Evolutionary conservation across 35 echinoderm and acorn worm species (phyloP).

Genomic region (Amphiura filiformis): DNA sequence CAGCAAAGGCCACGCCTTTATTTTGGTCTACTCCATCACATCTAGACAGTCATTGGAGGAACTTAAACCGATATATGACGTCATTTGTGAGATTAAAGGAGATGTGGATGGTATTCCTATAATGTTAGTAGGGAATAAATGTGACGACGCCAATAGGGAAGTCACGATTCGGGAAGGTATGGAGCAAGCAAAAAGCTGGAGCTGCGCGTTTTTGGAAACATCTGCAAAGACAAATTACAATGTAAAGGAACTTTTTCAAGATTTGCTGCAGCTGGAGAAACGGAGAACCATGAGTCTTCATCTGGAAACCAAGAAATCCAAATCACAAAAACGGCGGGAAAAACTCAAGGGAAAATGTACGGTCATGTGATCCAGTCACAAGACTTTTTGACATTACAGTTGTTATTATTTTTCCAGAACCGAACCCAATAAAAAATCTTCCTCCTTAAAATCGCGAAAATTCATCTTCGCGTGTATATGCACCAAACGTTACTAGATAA

Average conservation of each 20-base stretch:
- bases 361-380: conserved; percentile 69
- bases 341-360: conserved; percentile 98
- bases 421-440: background rate
- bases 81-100: conserved; percentile 97
- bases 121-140: conserved; percentile 98
- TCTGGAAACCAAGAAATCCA: conserved; percentile 97
- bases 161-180: conserved; percentile 90
- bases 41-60: conserved; percentile 95
- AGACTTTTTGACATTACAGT: background rate
- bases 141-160: conserved; percentile 89
- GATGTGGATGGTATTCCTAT: conserved; percentile 96
- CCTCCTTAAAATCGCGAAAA: background rate
- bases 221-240: conserved; percentile 99
- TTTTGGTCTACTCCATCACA: conserved; percentile 97
- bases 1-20: conserved; percentile 97
- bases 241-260: conserved; percentile 99
- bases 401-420: background rate
- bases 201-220: conserved; percentile 90
- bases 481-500: background rate
- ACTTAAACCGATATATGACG: conserved; percentile 91
- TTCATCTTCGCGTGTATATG: background rate
- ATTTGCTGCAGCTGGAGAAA: conserved; percentile 96
- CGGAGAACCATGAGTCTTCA: conserved; percentile 95
- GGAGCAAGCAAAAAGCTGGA: conserved; percentile 84
- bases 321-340: conserved; percentile 94